phyloP scores from a whole-genome alignment of 2,888 invertebrate genomes.

The Labia minor region DNA sequence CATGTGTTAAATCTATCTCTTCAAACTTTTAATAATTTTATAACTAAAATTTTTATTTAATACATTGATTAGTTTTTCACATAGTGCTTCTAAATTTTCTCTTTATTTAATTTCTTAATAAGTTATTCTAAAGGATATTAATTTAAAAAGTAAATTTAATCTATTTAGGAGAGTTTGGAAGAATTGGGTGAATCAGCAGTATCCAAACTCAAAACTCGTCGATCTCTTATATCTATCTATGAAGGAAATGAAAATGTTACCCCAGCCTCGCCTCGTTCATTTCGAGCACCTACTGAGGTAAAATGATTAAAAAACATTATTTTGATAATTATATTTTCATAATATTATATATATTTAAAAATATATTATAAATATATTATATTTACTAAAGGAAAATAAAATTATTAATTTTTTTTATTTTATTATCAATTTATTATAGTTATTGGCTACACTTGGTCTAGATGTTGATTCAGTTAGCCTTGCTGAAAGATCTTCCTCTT shows the following conservation, averaged over 20 bases:
- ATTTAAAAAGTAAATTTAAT: not conserved
- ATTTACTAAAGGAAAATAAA: too few relatives aligned
- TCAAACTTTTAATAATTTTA: slow-evolving; percentile 19
- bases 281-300: slow-evolving; percentile 21
- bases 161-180: slow-evolving; percentile 29
- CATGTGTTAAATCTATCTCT: slow-evolving; percentile 23
- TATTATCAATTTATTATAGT: slow-evolving; percentile 18
- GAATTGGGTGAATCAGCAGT: slow-evolving; percentile 28
- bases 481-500: slow-evolving; percentile 25
- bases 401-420: too few relatives aligned
- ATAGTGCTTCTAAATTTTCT: not conserved
- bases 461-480: slow-evolving; percentile 28
- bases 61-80: too few relatives aligned
- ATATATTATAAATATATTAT: too few relatives aligned
- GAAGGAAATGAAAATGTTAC: slow-evolving; percentile 19
- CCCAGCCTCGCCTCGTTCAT: slow-evolving; percentile 24
- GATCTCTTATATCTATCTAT: slow-evolving; percentile 26
- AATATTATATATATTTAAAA: too few relatives aligned
- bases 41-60: slow-evolving; percentile 21
- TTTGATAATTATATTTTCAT: too few relatives aligned
- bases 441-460: slow-evolving; percentile 25
- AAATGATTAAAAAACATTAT: too few relatives aligned
- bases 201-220: slow-evolving; percentile 26
- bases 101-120: slow-evolving; percentile 16
- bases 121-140: slow-evolving; percentile 19